A percentile compares a stretch with the other conserved stretches of the same genome.
These are phyloP conservation scores for Cryptus viduatorius DNA, from an alignment of 2,888 invertebrate species.

Conservation along the genomic window DNA sequence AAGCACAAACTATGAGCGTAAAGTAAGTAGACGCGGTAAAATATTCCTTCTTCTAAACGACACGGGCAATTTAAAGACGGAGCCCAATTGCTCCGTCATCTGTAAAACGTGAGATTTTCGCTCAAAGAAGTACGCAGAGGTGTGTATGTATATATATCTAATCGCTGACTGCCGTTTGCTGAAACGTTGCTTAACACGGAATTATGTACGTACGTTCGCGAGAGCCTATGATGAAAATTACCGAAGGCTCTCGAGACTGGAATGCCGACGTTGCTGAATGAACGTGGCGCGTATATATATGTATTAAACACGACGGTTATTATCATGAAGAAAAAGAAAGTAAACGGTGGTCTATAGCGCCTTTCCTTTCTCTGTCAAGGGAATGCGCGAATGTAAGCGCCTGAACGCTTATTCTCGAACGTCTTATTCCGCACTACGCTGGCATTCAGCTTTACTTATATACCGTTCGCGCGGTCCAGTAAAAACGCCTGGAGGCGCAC, in stretches of 20 bases:
- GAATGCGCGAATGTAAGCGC: slow-evolving; percentile 38
- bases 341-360: slow-evolving; percentile 47
- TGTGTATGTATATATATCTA: background rate
- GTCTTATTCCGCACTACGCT: background rate
- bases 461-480: background rate
- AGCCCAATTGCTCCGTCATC: slow-evolving; percentile 16
- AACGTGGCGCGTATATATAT: slow-evolving; percentile 21
- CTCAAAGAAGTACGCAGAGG: background rate
- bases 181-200: slow-evolving; percentile 46
- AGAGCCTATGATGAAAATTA: slow-evolving; percentile 37
- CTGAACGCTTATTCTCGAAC: slow-evolving; percentile 18
- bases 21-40: background rate
- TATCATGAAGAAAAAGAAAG: slow-evolving; percentile 49
- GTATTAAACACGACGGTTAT: background rate
- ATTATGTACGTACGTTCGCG: slow-evolving; percentile 29
- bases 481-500: slow-evolving; percentile 39
- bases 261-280: slow-evolving; percentile 59
- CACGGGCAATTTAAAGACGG: background rate
- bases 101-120: slow-evolving; percentile 23
- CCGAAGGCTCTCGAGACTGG: slow-evolving; percentile 29
- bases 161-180: slow-evolving; percentile 4
- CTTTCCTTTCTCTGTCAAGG: slow-evolving; percentile 63
- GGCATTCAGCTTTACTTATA: background rate
- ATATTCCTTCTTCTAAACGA: background rate
- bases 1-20: background rate